These are phyloP conservation scores for Spatulosminthurus flaviceps DNA, from an alignment of 2,888 invertebrate species.

Conservation along the genomic window DNA sequence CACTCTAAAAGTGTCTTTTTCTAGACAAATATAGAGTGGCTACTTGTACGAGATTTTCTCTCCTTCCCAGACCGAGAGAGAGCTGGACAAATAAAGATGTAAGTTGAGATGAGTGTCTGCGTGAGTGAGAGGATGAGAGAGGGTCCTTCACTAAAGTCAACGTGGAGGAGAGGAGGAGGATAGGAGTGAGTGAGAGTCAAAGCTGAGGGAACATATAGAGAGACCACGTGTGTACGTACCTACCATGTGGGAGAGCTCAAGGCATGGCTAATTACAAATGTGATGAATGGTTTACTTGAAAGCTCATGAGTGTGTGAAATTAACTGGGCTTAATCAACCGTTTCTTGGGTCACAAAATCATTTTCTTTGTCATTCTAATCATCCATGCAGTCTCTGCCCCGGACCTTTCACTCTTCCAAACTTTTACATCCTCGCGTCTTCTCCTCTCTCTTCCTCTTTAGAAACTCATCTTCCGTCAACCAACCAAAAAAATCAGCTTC, in stretches of 20 bases:
- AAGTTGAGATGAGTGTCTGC: conserved; percentile 36
- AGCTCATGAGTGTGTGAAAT: conserved; percentile 49
- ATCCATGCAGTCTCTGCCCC: conserved; percentile 17
- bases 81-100: conserved; percentile 45
- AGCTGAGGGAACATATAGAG: neutral
- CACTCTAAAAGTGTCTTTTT: neutral
- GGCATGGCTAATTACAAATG: conserved; percentile 46
- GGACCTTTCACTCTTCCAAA: neutral
- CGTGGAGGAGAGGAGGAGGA: neutral
- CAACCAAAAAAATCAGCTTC: neutral
- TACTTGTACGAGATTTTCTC: neutral
- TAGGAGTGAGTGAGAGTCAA: neutral
- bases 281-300: conserved; percentile 48
- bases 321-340: conserved; percentile 45
- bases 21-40: neutral
- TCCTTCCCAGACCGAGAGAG: no score
- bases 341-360: conserved; percentile 43
- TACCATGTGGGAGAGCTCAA: neutral
- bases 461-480: neutral
- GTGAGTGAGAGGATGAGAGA: neutral
- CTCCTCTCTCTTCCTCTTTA: neutral
- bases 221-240: neutral
- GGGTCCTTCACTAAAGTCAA: conserved; percentile 2
- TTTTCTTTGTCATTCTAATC: conserved; percentile 43
- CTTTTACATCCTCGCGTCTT: neutral